Evolutionary conservation across 37 sponge, comb jelly and placozoan genomes (phyloP).

Genomic region (Hexactinellida sp.): DNA sequence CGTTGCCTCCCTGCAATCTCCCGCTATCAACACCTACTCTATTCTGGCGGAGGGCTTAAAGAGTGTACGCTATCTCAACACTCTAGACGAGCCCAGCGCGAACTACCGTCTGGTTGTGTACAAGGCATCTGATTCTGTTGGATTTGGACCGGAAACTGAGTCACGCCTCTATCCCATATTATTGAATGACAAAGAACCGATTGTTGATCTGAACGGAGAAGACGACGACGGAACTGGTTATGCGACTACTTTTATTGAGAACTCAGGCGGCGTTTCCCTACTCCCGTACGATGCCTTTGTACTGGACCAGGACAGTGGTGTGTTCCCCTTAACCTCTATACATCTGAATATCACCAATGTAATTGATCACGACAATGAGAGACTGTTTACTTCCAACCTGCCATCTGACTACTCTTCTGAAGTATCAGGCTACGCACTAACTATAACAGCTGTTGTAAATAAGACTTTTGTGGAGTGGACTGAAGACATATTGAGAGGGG

Average conservation of each 20-base stretch:
- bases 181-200: neutral
- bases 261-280: neutral
- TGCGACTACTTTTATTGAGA: neutral
- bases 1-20: neutral
- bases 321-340: neutral
- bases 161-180: neutral
- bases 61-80: conserved; percentile 33
- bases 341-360: neutral
- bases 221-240: neutral
- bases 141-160: neutral
- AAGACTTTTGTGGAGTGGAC: neutral
- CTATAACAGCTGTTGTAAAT: neutral
- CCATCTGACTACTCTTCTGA: neutral
- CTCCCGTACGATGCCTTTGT: neutral
- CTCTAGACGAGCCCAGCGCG: conserved; percentile 30
- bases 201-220: neutral
- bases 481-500: neutral
- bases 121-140: neutral
- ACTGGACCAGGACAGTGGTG: neutral
- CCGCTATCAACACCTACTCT: neutral
- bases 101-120: neutral
- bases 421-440: neutral
- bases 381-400: neutral
- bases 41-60: conserved; percentile 6
- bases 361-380: neutral